Evolutionary conservation across 2,888 invertebrate species (phyloP).

Genomic region (Beris morrisii): DNA sequence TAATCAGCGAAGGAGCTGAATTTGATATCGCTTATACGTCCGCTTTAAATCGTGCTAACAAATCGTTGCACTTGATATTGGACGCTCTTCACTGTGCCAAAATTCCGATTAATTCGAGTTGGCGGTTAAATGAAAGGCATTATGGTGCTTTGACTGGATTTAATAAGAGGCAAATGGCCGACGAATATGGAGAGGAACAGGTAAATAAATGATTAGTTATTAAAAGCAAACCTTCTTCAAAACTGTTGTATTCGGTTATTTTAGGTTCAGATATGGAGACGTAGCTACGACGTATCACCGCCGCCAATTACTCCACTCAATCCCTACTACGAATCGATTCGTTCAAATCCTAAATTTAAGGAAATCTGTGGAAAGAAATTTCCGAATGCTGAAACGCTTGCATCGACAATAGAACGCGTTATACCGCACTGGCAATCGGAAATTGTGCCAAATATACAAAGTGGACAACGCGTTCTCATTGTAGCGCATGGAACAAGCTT

Average conservation of each 20-base stretch:
- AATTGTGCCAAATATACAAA: slow-evolving; percentile 69
- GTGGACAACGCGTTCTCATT: slow-evolving; percentile 75
- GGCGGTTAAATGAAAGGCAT: slow-evolving; percentile 86
- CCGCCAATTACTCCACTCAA: slow-evolving; percentile 78
- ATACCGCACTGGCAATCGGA: slow-evolving; percentile 85
- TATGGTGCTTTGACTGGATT: slow-evolving; percentile 85
- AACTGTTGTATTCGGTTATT: slow-evolving; percentile 24
- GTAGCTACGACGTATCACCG: slow-evolving; percentile 80
- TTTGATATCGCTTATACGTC: slow-evolving; percentile 85
- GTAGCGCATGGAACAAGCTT: slow-evolving; percentile 87
- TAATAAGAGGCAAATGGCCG: slow-evolving; percentile 82
- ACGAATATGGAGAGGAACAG: slow-evolving; percentile 82
- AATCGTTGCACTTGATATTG: slow-evolving; percentile 70
- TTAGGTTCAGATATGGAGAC: slow-evolving; percentile 81
- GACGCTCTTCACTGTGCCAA: slow-evolving; percentile 68
- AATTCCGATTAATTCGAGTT: slow-evolving; percentile 70
- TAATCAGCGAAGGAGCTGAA: slow-evolving; percentile 68
- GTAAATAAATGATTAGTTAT: slow-evolving; percentile 51
- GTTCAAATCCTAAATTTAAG: slow-evolving; percentile 74
- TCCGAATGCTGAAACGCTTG: slow-evolving; percentile 80
- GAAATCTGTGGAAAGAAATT: slow-evolving; percentile 72
- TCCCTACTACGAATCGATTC: slow-evolving; percentile 73
- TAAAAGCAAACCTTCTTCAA: neutral
- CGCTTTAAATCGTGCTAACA: slow-evolving; percentile 74
- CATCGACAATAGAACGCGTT: slow-evolving; percentile 78